These are phyloP conservation scores for Elgaria multicarinata DNA, from an alignment of 2,113 vertebrate species.

Conservation along the genomic window DNA sequence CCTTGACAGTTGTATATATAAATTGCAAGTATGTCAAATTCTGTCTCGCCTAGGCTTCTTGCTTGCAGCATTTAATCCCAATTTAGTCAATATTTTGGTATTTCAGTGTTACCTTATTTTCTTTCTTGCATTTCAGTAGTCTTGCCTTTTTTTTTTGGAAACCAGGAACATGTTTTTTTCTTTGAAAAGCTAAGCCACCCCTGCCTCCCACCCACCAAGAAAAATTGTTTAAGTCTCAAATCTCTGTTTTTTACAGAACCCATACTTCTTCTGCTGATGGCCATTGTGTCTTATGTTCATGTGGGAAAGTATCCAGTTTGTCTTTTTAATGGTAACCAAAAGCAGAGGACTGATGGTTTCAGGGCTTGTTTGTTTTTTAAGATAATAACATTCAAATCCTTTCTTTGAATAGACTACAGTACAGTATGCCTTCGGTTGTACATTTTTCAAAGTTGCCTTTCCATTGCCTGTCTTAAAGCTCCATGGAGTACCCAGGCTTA, in stretches of 20 bases:
- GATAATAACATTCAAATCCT: background rate
- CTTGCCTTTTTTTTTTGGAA: background rate
- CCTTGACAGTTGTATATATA: background rate
- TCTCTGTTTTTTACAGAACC: rapidly evolving
- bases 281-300: background rate
- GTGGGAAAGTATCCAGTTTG: background rate
- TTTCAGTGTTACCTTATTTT: background rate
- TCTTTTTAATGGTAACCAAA: background rate
- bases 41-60: background rate
- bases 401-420: background rate
- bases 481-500: background rate
- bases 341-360: background rate
- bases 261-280: background rate
- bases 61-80: background rate
- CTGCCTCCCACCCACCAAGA: background rate
- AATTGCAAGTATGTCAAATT: background rate
- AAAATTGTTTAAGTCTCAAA: background rate
- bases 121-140: background rate
- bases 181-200: no score
- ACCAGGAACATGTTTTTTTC: rapidly evolving
- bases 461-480: background rate
- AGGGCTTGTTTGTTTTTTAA: background rate
- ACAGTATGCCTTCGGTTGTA: background rate
- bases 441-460: background rate
- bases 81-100: background rate